Conservation (phyloP, 2,113 vertebrate species). For the Oncorhynchus nerka region DNA sequence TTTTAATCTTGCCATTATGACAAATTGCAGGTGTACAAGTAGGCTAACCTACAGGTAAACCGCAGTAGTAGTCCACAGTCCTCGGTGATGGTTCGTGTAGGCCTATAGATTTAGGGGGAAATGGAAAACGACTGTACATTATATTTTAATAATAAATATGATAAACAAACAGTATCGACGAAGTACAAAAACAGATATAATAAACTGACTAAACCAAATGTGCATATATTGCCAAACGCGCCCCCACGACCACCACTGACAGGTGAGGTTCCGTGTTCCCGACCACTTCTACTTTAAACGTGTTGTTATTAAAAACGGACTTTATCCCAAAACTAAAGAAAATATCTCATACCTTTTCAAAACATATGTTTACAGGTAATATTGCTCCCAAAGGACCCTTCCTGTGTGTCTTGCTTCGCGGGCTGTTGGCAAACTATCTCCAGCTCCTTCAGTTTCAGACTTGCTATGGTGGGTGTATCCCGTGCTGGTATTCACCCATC, state of each 20-base stretch:
- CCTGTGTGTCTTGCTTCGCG: background rate
- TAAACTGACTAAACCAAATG: background rate
- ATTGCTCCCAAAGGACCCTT: background rate
- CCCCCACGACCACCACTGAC: background rate
- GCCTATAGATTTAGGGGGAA: no score
- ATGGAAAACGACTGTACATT: no score
- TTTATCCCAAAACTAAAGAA: background rate
- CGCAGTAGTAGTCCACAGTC: no score
- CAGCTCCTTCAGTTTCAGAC: slow-evolving; percentile 25
- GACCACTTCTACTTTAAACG: background rate
- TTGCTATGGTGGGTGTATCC: slow-evolving; percentile 32
- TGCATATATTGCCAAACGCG: background rate
- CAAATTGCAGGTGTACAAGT: no score
- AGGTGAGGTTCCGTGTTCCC: background rate
- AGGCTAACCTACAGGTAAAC: no score
- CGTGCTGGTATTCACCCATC: slow-evolving; percentile 43
- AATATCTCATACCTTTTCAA: background rate
- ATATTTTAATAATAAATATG: no score
- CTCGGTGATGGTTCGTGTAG: no score
- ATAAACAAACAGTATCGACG: no score
- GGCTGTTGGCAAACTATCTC: slow-evolving; percentile 5
- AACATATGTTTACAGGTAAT: slow-evolving; percentile 3
- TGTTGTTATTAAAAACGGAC: background rate
- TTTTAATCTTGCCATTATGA: no score
- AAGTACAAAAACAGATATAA: no score